phyloP scores from a whole-genome alignment of 2,113 vertebrate genomes.

The Chelonoidis abingdonii region DNA sequence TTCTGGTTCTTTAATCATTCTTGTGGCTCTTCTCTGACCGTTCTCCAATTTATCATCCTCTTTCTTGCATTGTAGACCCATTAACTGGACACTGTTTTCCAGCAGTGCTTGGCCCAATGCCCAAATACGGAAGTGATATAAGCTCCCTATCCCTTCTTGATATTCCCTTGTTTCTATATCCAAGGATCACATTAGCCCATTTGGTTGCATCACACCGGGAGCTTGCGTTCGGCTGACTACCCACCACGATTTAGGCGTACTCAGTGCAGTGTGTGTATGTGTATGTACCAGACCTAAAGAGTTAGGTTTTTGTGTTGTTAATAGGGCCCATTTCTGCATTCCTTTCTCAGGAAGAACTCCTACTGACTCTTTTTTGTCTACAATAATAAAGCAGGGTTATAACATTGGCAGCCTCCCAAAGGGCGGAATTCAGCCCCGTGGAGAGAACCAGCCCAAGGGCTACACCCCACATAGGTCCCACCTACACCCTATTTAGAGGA shows the following conservation, averaged over 20 bases:
- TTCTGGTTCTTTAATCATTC: neutral
- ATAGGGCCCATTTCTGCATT: neutral
- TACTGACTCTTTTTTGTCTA: neutral
- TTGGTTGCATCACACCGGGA: neutral
- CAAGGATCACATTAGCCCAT: neutral
- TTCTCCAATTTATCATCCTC: neutral
- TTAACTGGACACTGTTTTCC: neutral
- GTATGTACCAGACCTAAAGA: neutral
- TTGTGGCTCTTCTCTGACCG: neutral
- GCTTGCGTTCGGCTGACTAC: neutral
- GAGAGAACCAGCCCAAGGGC: neutral
- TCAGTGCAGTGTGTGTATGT: neutral
- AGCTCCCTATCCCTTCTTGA: neutral
- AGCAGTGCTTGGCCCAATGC: neutral
- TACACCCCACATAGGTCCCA: neutral
- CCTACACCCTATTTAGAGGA: neutral
- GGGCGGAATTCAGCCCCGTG: neutral
- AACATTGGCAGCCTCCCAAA: neutral
- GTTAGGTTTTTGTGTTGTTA: neutral
- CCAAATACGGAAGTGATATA: neutral
- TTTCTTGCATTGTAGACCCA: neutral
- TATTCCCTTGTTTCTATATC: neutral
- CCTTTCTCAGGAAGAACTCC: neutral
- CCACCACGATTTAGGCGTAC: neutral
- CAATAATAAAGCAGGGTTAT: neutral